Conservation (phyloP, 1,140 invertebrate genomes). For the Eumaeus atala region DNA sequence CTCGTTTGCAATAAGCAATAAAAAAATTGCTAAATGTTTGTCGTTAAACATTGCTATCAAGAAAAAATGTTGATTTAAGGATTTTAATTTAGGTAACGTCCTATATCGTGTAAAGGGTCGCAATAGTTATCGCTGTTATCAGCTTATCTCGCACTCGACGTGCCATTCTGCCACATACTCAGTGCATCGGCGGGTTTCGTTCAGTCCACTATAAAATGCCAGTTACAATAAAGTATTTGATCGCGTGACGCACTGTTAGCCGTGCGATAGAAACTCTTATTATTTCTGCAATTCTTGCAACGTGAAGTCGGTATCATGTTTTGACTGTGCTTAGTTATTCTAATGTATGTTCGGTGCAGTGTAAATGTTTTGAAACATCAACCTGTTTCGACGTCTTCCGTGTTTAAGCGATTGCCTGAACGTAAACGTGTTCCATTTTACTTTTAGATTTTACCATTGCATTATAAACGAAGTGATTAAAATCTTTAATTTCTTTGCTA, state of each 20-base stretch:
- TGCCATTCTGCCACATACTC: slow-evolving; percentile 46
- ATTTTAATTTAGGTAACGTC: background rate
- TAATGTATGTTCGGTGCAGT: background rate
- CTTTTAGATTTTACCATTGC: slow-evolving; percentile 20
- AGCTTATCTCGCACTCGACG: slow-evolving; percentile 61
- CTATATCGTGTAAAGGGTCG: slow-evolving; percentile 24
- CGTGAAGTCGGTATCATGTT: slow-evolving; percentile 20
- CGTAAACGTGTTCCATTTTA: slow-evolving; percentile 15
- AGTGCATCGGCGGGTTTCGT: slow-evolving; percentile 31
- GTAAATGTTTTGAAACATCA: slow-evolving; percentile 6
- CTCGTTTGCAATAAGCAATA: too few relatives aligned
- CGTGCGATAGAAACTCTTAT: slow-evolving; percentile 37
- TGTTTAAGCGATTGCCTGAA: background rate
- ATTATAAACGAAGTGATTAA: slow-evolving; percentile 20
- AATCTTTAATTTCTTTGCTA: slow-evolving; percentile 9
- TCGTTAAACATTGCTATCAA: background rate
- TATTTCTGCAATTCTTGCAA: slow-evolving; percentile 23
- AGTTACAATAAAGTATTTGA: slow-evolving; percentile 14
- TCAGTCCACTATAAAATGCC: slow-evolving; percentile 7
- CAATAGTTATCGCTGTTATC: slow-evolving; percentile 46
- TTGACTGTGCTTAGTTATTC: slow-evolving; percentile 13
- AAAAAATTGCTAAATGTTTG: background rate
- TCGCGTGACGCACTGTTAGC: slow-evolving; percentile 32
- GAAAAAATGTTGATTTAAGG: background rate
- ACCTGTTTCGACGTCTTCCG: slow-evolving; percentile 2